Evolutionary conservation across 2,113 vertebrate species (phyloP), one percentile per base, ranked within the genome.

Genomic region (Ursus arctos): DNA sequence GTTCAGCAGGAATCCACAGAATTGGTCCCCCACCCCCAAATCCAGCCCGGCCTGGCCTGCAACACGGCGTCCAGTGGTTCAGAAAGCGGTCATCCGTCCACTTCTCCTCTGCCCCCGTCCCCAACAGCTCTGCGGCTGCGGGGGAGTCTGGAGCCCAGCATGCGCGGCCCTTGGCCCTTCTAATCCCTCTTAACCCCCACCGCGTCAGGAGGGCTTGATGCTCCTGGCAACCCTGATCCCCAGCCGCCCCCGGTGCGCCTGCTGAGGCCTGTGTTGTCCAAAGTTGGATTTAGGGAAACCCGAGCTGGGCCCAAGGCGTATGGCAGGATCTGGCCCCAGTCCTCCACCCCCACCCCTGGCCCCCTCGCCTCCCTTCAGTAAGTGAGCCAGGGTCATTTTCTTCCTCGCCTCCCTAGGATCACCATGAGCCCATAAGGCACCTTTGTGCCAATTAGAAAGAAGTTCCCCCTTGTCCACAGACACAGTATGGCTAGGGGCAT

Each of bases 151-250:
- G 51, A 84, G 69, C 65, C 89, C 57, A 65, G 85, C 84, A 33
- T 59, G 79, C 1, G 51, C 61, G 88, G 84, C 65, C 77, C 80
- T 59, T 21, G 55, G 83, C 65, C 80, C 83, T 59, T 71, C 91
- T 99, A 99, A 99, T 98, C 98, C 98, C 94, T 63, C 12, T 22
- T 97, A 98, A 98, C 98, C 98, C 98, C 95, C 89, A 0, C 80
- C 92, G 98, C 92, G 87, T 97, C 96, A 96, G 98, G 93, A 88
- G 14, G 89, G 98, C 98, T 97, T 91, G 24, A 63, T 67, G 94
- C 95, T 95, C 97, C 93, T 99, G 98, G 99, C 98, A 98, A 99
- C 99, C 98, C 91, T 99, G 98, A 99, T 98, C 98, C 99, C 72
- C 26, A 26, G 97, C 86, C 90, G 1, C 96, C 96, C 97, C 94